Base-by-base conservation (phyloP, 2,113 vertebrate species). In the Halcyon senegalensis region DNA sequence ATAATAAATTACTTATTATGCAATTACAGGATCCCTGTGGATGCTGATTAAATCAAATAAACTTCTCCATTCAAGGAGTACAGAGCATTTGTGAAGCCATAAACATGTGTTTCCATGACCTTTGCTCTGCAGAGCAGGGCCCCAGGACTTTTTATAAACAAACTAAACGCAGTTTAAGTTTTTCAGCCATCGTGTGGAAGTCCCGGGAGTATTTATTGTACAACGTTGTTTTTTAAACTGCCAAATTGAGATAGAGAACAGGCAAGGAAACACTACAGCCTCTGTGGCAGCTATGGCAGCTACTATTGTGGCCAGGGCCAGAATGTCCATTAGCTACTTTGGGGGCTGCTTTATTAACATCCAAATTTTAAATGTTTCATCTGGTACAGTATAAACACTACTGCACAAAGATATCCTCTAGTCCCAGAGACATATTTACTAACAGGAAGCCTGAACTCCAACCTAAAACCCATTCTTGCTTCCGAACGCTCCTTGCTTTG, bases 21-120 rank as follows among this genome's bases (percentile, higher is more conserved):
- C 75, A 97, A 95, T 96, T 96, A 96, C 27, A 87, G 89, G 90
- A 94, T 94, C 91, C 91, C 93, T 97, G 78, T 73, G 77, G 91
- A 97, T 96, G 80, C 91, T 97, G 95, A 98, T 97, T 97, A 97
- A 96, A 97, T 97, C 90, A 96, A 96, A 96, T 76, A 94, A 95
- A 94, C 81, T 87, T 95, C 87, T 93, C 87, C 79, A 92, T 92
- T 97, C 90, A 84, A 94, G 93, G 73, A 94, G 89, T 69, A 92
- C 39, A 96, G 77, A 77, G 76, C 89, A 97, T 94, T 96, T 94
- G 85, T 59, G 67, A 95, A 96, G 86, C 95, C 89, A 97, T 93
- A 97, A 93, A 96, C 95, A 95, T 94, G 90, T 94, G 96, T 95
- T 97, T 96, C 60, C 90, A 91, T 94, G 94, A 94, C 90, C 96